These are phyloP conservation scores for Calcarius lapponicus DNA, from an alignment of 2,797 vertebrate genomes.

Conservation along the genomic window DNA sequence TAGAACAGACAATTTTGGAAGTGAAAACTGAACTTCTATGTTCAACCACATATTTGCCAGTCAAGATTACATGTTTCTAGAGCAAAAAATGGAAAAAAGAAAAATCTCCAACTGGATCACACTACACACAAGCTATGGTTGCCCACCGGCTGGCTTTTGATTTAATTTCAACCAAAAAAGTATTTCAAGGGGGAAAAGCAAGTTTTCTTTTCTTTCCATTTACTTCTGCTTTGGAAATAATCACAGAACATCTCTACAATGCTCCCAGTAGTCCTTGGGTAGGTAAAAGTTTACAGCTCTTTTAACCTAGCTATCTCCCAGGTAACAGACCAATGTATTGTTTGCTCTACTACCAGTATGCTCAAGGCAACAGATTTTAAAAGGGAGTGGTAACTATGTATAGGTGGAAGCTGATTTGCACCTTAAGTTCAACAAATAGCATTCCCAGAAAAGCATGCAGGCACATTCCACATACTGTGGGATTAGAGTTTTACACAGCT, in stretches of 20 bases:
- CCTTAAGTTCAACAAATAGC: not conserved
- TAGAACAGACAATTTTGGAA: not conserved
- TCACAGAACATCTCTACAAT: not conserved
- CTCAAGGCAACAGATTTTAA: not conserved
- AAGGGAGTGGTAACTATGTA: not conserved
- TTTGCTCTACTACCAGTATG: not conserved
- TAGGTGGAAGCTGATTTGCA: not conserved
- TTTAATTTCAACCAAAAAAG: not conserved
- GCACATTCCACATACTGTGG: not conserved
- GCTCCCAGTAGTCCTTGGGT: not conserved
- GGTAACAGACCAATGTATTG: not conserved
- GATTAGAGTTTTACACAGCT: not conserved
- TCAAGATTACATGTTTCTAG: not conserved
- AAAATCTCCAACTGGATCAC: accelerated
- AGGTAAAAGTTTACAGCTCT: not conserved
- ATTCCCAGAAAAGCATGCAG: not conserved
- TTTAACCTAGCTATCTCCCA: not conserved
- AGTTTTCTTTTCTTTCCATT: not conserved
- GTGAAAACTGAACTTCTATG: not conserved
- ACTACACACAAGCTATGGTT: not conserved
- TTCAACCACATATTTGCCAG: not conserved
- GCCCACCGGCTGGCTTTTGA: not conserved
- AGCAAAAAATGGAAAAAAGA: not conserved
- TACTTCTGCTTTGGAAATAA: not conserved
- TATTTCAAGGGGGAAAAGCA: not conserved